Evolutionary conservation across 2,888 invertebrate genomes (phyloP).

Genomic region (Therioaphis trifolii): DNA sequence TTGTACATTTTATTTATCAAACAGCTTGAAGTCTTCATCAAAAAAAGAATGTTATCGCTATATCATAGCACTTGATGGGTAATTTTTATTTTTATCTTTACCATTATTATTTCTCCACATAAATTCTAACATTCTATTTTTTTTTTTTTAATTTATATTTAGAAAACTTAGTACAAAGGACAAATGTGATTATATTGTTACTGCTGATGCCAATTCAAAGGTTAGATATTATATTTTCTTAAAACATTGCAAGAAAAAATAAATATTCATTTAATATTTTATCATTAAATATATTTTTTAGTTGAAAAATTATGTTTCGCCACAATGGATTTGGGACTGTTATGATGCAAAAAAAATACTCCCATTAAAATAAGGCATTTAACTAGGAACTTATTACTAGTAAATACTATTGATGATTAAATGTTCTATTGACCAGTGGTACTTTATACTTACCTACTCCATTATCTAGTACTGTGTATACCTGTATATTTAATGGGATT

Average conservation of each 20-base stretch:
- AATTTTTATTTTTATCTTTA: conserved; percentile 16
- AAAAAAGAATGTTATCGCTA: conserved; percentile 52
- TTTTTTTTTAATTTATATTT: neutral
- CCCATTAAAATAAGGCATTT: neutral
- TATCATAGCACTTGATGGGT: conserved; percentile 57
- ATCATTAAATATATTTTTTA: conserved; percentile 27
- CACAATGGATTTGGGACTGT: conserved; percentile 76
- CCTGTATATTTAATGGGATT: too few species aligned
- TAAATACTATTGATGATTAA: too few species aligned
- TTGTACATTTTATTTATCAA: conserved; percentile 50
- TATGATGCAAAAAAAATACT: conserved; percentile 69
- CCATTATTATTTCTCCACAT: neutral
- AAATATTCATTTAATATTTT: too few species aligned
- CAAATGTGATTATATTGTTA: conserved; percentile 48
- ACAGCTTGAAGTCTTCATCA: neutral
- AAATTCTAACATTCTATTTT: neutral
- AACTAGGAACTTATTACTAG: neutral
- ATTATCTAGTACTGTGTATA: too few species aligned
- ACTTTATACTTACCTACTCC: too few species aligned
- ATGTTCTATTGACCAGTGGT: too few species aligned
- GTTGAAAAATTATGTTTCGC: conserved; percentile 65
- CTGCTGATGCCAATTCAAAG: conserved; percentile 20
- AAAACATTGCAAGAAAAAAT: neutral
- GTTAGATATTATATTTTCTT: neutral
- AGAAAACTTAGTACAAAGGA: conserved; percentile 45